A percentile compares a stretch with the other conserved stretches of the same genome.
phyloP scores from a whole-genome alignment of 1,140 invertebrate genomes.

The Drosophila mojavensis region DNA sequence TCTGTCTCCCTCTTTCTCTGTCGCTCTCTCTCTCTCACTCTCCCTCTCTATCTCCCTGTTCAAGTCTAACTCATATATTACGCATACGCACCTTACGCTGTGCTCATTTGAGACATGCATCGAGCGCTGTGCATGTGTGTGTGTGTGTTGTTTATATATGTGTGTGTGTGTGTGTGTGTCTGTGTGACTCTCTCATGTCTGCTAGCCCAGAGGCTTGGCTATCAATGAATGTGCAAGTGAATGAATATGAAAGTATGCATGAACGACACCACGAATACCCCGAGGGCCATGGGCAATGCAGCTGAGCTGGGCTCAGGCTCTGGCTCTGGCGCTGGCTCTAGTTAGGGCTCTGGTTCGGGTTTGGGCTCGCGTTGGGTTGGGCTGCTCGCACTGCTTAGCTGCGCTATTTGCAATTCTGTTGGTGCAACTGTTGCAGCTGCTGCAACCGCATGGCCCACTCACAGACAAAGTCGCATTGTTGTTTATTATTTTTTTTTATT shows the following conservation, averaged over 20 bases:
- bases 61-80: neutral
- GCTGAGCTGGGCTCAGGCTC: neutral
- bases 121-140: neutral
- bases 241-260: constrained; percentile 40
- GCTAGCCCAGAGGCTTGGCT: constrained; percentile 22
- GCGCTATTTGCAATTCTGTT: constrained; percentile 38
- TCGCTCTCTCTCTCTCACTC: too few species aligned
- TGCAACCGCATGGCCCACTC: constrained; percentile 58
- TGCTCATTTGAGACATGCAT: neutral
- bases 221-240: constrained; percentile 46
- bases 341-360: too few species aligned
- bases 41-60: too few species aligned
- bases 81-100: constrained; percentile 26
- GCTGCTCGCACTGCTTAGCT: constrained; percentile 21
- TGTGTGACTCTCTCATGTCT: neutral
- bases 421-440: constrained; percentile 41
- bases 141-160: neutral
- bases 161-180: neutral
- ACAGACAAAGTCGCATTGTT: constrained; percentile 66
- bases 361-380: too few species aligned
- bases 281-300: constrained; percentile 26
- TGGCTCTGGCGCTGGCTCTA: too few species aligned
- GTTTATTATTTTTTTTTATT: constrained; percentile 49
- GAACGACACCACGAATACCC: constrained; percentile 31
- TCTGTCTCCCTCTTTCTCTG: too few species aligned